phyloP scores from a whole-genome alignment of 2,113 vertebrate genomes.

The Sander vitreus region DNA sequence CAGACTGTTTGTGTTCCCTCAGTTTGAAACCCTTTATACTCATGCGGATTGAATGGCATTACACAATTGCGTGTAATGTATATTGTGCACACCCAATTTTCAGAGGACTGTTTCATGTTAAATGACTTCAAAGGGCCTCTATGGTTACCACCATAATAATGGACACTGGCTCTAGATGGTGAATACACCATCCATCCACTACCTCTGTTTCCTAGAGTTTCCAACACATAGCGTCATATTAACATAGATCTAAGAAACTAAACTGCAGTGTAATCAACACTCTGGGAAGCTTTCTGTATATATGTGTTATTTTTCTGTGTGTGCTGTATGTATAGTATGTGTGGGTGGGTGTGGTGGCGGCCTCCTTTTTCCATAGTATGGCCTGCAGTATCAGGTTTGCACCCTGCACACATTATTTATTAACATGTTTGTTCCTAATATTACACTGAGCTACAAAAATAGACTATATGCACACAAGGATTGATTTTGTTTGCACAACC shows the following conservation, averaged over 20 bases:
- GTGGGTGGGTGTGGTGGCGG: slow-evolving; percentile 2
- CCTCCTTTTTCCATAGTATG: slow-evolving; percentile 35
- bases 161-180: slow-evolving; percentile 39
- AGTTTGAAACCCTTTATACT: slow-evolving; percentile 61
- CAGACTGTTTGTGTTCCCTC: slow-evolving; percentile 64
- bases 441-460: slow-evolving; percentile 71
- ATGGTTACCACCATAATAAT: slow-evolving; percentile 59
- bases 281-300: slow-evolving; percentile 6
- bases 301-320: slow-evolving; percentile 25
- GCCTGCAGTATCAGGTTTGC: slow-evolving; percentile 65
- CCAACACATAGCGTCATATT: slow-evolving; percentile 30
- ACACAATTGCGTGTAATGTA: slow-evolving; percentile 66
- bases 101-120: slow-evolving; percentile 64
- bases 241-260: slow-evolving; percentile 50
- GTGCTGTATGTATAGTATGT: not conserved
- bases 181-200: slow-evolving; percentile 26
- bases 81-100: slow-evolving; percentile 60
- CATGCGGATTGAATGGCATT: slow-evolving; percentile 61
- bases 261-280: slow-evolving; percentile 39
- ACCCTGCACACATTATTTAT: slow-evolving; percentile 66
- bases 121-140: slow-evolving; percentile 64
- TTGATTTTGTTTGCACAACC: slow-evolving; percentile 70
- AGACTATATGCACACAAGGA: slow-evolving; percentile 72
- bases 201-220: slow-evolving; percentile 21
- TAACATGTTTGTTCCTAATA: slow-evolving; percentile 75